Conservation (phyloP, 1,140 invertebrate genomes). For the Nebria ingens region DNA sequence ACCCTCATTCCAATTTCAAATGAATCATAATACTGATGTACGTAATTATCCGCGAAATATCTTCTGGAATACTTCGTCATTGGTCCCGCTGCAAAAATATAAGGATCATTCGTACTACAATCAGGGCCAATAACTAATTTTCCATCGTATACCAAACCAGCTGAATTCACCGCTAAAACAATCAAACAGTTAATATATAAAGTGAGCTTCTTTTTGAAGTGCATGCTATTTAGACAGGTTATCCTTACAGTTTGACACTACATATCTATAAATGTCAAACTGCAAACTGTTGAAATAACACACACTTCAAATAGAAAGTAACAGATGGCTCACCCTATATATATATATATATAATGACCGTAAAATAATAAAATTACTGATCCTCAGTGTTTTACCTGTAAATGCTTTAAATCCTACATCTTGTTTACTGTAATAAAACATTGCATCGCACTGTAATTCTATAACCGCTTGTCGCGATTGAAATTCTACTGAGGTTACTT, state of each 20-base stretch:
- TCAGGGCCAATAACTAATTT: slow-evolving; percentile 52
- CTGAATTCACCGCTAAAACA: slow-evolving; percentile 47
- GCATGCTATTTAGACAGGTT: no score
- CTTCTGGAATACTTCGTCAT: slow-evolving; percentile 49
- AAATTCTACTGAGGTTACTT: slow-evolving; percentile 28
- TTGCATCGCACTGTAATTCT: slow-evolving; percentile 35
- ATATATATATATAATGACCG: no score
- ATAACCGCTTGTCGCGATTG: slow-evolving; percentile 36
- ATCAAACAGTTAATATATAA: no score
- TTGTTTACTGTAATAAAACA: slow-evolving; percentile 41
- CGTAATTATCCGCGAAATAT: slow-evolving; percentile 35
- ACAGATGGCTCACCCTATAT: no score
- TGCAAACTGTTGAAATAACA: no score
- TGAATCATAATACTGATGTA: slow-evolving; percentile 42
- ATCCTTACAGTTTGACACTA: no score
- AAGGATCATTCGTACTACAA: slow-evolving; percentile 58
- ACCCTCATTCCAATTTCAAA: slow-evolving; percentile 38
- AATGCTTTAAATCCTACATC: slow-evolving; percentile 25
- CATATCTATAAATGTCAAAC: slow-evolving; percentile 34
- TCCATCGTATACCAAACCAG: slow-evolving; percentile 59
- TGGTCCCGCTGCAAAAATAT: slow-evolving; percentile 57
- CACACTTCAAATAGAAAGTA: no score
- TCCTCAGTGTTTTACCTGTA: slow-evolving; percentile 3
- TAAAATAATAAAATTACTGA: no score
- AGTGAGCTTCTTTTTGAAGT: no score